Base-by-base conservation (phyloP, 2,888 invertebrate species). In the Cryptocephalus moraei region DNA sequence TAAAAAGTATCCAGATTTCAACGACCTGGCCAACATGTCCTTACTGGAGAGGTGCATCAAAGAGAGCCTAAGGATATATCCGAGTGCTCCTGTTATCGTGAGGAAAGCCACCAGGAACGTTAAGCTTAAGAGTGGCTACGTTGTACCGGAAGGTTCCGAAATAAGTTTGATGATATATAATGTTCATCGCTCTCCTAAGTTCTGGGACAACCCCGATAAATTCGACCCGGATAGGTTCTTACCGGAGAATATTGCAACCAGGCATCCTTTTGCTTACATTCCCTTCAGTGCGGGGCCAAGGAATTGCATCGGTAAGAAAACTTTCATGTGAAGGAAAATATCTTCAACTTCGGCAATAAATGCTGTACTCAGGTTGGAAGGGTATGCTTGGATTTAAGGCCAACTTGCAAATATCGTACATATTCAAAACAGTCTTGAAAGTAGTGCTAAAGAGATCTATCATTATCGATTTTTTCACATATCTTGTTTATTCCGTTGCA, bases 151-250 rank as follows among this genome's bases (percentile, higher is more conserved):
- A 13, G 72, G 72, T 4, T 66, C 73, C 0, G 63, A 69, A 11
- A 69, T 77, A 2, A 75, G 75, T 80, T 11, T 78, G 67, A 56
- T 78, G 81, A n/a, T n/a, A n/a, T n/a, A n/a, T n/a, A n/a, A n/a
- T 56, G 56, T 81, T 8, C 85, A 86, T 65, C 75, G 79, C 4
- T 74, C 81, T 60, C 75, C 78, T 0, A 71, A 76, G 10, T 70
- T 77, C 43, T 86, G 76, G 67, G 74, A 78, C 0, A 72, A 84
- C 52, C 82, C 86, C 1, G 66, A 74, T 43, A 73, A 69, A 49
- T 85, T 82, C 61, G 77, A 82, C 59, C 84, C 84, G 0, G 83
- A 85, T 43, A 69, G 86, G 51, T 86, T 86, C 64, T 61, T 80
- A 39, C 76, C 78, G 0, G 79, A 84, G 57, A 40, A 40, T 8